Percentiles rank a stretch among this genome's conserved stretches.
These are phyloP conservation scores for Lucilia cuprina DNA, from an alignment of 1,140 invertebrate genomes.

Conservation along the genomic window DNA sequence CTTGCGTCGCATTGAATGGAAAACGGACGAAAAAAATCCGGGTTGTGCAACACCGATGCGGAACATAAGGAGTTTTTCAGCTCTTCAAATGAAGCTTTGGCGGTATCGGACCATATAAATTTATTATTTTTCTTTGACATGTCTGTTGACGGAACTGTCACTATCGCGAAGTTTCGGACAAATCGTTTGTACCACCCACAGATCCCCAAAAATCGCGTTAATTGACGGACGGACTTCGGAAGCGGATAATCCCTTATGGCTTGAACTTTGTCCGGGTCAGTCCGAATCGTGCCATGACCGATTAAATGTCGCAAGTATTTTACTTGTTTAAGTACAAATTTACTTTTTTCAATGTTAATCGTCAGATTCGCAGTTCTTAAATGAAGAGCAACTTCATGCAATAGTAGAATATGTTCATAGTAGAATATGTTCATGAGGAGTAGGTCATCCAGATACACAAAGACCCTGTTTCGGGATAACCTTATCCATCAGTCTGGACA, in stretches of 20 bases:
- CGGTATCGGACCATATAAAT: slow-evolving; percentile 49
- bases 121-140: background rate
- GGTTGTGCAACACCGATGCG: slow-evolving; percentile 39
- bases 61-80: slow-evolving; percentile 30
- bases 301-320: no score
- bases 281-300: no score
- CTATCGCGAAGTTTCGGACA: slow-evolving; percentile 50
- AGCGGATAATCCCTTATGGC: no score
- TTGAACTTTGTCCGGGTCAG: no score
- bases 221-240: slow-evolving; percentile 3
- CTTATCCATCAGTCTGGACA: slow-evolving; percentile 38
- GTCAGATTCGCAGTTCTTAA: no score
- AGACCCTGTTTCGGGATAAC: slow-evolving; percentile 50
- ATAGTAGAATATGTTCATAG: slow-evolving; percentile 20
- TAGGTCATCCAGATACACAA: slow-evolving; percentile 40
- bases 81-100: slow-evolving; percentile 33
- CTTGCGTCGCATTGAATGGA: background rate
- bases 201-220: slow-evolving; percentile 42
- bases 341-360: slow-evolving; percentile 37
- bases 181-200: slow-evolving; percentile 45
- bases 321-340: slow-evolving; percentile 47
- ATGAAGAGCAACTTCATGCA: no score
- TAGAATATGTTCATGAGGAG: slow-evolving; percentile 31
- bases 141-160: background rate
- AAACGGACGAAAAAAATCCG: slow-evolving; percentile 32